Base-by-base conservation (phyloP, 2,888 invertebrate genomes). In the Portevinia maculata region DNA sequence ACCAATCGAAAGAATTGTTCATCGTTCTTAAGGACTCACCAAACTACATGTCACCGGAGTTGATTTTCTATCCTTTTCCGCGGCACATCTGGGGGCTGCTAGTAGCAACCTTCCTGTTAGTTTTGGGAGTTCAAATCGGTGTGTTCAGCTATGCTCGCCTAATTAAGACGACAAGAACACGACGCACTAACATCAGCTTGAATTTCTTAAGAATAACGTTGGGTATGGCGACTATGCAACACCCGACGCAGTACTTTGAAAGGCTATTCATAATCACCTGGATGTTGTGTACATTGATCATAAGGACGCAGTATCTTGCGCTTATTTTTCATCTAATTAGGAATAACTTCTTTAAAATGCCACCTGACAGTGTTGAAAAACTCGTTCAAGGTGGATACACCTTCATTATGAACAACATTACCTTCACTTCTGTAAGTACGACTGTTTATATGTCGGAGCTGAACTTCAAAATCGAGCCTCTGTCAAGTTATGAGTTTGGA, bases 281-380 rank as follows among this genome's bases (percentile, higher is more conserved):
- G 87, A 79, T 87, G 4, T 13, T 79, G 34, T 78, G 81, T 3
- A 85, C 85, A 2, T 79, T 87, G 2, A 41, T 87, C 9, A 73
- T 87, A 5, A 84, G 87, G 4, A 62, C 85, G 28, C 84, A 87
- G 65, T 87, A 87, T 64, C 69, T 84, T 11, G 85, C 87, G 4
- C 13, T 87, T 7, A 73, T 87, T 21, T 87, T 85, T 21, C 79
- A 87, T 15, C 76, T 87, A 37, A 78, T 87, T 30, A 86, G 87
- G 8, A 85, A 85, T 21, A 84, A 86, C 4, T 70, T 86, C 1
- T 86, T 86, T 15, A 84, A 85, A 11, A 48, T 74, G 0, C 59
- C 87, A 57, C 87, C 87, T 0, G 76, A 19, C 2, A 85, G 59
- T 4, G 46, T 87, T 2, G 24, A 81, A 7, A 85, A 86, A n/a